Conservation (phyloP, 1,140 invertebrate species). For the Brachionus sp. region DNA sequence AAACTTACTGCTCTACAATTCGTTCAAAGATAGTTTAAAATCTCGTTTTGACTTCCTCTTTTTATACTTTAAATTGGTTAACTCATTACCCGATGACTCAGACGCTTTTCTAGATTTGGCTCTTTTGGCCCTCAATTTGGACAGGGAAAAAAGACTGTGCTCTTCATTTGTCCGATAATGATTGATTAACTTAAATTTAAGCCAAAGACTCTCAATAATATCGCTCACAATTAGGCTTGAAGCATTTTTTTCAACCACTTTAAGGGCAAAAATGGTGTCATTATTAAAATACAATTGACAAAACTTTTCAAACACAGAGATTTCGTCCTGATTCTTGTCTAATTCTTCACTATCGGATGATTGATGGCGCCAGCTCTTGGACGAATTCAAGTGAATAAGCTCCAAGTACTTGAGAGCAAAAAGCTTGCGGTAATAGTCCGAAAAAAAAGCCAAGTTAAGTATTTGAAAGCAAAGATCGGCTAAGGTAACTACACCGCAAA, state of each 20-base stretch:
- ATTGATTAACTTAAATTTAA: slow-evolving; percentile 24
- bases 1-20: background rate
- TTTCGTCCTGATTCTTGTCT: slow-evolving; percentile 3
- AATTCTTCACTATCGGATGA: background rate
- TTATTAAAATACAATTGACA: slow-evolving; percentile 31
- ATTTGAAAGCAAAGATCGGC: background rate
- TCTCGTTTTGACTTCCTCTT: background rate
- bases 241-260: slow-evolving; percentile 32
- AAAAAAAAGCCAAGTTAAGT: background rate
- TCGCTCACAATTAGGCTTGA: slow-evolving; percentile 18
- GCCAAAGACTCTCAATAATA: slow-evolving; percentile 30
- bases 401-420: slow-evolving; percentile 40
- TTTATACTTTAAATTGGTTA: background rate
- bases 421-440: background rate
- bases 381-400: slow-evolving; percentile 20
- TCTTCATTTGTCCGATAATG: slow-evolving; percentile 5
- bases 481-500: slow-evolving; percentile 47
- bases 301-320: slow-evolving; percentile 17
- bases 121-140: background rate
- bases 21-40: background rate
- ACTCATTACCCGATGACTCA: slow-evolving; percentile 20
- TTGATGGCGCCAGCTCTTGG: background rate
- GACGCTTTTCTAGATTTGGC: background rate
- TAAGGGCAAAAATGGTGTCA: slow-evolving; percentile 34
- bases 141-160: background rate